Evolutionary conservation across 2,888 invertebrate species (phyloP).

Genomic region (Frankliniella fusca): DNA sequence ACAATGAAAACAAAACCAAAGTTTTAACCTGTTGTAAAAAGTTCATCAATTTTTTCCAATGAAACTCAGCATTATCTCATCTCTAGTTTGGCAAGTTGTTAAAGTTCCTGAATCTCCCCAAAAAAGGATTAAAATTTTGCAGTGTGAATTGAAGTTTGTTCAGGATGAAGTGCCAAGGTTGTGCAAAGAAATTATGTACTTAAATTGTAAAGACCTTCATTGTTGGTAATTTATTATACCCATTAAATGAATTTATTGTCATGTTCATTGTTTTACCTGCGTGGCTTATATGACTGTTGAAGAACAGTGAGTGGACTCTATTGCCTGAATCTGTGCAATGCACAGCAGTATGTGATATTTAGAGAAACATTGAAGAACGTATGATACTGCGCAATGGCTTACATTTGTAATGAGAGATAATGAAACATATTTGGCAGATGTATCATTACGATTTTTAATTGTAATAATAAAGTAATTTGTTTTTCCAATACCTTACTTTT

Average conservation of each 20-base stretch:
- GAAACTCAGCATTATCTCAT: no score
- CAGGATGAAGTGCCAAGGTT: neutral
- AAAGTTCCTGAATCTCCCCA: no score
- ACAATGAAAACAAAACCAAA: neutral
- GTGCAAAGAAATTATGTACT: neutral
- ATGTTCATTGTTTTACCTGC: neutral
- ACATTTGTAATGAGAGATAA: neutral
- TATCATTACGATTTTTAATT: neutral
- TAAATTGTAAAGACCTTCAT: neutral
- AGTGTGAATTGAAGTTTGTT: neutral
- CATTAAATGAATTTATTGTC: neutral
- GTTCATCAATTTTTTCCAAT: neutral
- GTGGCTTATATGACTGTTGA: neutral
- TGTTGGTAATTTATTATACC: neutral
- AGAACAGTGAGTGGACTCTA: neutral
- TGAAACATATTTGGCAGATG: neutral
- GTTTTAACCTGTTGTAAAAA: neutral
- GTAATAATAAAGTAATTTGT: constrained; percentile 30
- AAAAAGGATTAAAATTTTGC: no score
- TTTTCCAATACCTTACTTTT: constrained; percentile 9
- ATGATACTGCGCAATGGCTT: constrained; percentile 4
- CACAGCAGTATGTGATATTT: neutral
- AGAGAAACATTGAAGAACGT: neutral
- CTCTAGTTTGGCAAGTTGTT: no score
- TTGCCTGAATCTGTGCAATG: neutral